Conservation (phyloP, 1,140 invertebrate genomes). For the Drosophila orena region DNA sequence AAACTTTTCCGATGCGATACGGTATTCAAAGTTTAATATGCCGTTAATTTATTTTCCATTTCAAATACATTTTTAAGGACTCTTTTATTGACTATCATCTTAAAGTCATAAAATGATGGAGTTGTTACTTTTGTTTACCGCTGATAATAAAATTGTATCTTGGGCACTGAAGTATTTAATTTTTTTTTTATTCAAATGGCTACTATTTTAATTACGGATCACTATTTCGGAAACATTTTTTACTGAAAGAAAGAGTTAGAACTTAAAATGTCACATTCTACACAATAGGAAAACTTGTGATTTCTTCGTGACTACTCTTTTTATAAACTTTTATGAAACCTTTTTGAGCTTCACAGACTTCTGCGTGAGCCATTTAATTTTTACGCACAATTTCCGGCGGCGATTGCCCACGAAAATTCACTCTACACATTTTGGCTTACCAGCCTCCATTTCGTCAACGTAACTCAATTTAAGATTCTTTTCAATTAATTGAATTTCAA, state of each 20-base stretch:
- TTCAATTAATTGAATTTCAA: conserved; percentile 63
- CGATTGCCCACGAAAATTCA: conserved; percentile 24
- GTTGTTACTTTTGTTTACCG: neutral
- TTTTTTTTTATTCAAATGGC: too few species aligned
- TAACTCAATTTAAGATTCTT: conserved; percentile 49
- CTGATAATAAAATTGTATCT: neutral
- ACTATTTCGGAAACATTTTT: too few species aligned
- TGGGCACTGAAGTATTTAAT: too few species aligned
- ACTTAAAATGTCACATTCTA: too few species aligned
- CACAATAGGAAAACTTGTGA: too few species aligned
- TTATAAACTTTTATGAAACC: conserved; percentile 4
- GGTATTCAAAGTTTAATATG: neutral
- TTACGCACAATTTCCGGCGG: conserved; percentile 41
- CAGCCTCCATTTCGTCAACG: conserved; percentile 19
- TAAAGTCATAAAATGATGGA: conserved; percentile 4
- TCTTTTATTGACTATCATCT: conserved; percentile 24
- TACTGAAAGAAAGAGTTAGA: too few species aligned
- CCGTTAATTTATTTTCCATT: conserved; percentile 12
- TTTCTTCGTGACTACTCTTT: conserved; percentile 5
- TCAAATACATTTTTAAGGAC: neutral
- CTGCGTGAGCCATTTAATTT: neutral
- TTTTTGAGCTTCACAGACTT: conserved; percentile 15
- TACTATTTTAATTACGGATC: too few species aligned
- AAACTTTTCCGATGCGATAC: conserved; percentile 3
- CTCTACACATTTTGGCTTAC: conserved; percentile 34